Evolutionary conservation across 2,113 vertebrate species (phyloP), one percentile per base, ranked within the genome.

Genomic region (Salvelinus fontinalis): DNA sequence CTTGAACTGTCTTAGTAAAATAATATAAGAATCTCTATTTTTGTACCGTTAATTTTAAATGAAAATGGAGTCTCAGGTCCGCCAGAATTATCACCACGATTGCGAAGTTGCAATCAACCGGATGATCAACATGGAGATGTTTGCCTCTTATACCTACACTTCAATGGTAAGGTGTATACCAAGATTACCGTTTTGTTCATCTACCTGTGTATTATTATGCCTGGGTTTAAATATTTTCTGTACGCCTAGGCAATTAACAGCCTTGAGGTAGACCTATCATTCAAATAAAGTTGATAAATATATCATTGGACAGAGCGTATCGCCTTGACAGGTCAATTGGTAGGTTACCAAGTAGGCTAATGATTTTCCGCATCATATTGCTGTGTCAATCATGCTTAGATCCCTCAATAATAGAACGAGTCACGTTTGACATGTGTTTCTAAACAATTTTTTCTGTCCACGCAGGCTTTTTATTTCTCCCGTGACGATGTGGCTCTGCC

Each of bases 11-110:
- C 59, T 78, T 7, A 31, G 62, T 2, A 3, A 70, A 70, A 22
- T 39, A 44, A 49, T 71, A 6, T 18, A 26, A 74, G 48, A 26
- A 31, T 59, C 71, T 83, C 12, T 78, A 39, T 71, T 78, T 75
- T 70, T 74, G 20, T 49, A 75, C 39, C 76, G 4, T 84, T 90
- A 77, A 14, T 87, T 90, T 18, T 88, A 88, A 3, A 84, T 84
- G 83, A 82, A 87, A 71, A 93, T 93, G 88, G 89, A 90, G 13
- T 94, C 92, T 71, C 93, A 94, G 76, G 90, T 96, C 29, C 94
- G 95, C 72, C 95, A 96, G 90, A 96, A 97, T 89, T 96, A 92
- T 83, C 91, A 95, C 84, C 89, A 89, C 0, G 94, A 96, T 27
- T 93, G 89, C 1, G 95, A 96, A 74, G 92, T 86, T 51, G 93